Evolutionary conservation across 2,888 invertebrate species (phyloP), one percentile per base, ranked within the genome.

Genomic region (Scaptomyza flava): DNA sequence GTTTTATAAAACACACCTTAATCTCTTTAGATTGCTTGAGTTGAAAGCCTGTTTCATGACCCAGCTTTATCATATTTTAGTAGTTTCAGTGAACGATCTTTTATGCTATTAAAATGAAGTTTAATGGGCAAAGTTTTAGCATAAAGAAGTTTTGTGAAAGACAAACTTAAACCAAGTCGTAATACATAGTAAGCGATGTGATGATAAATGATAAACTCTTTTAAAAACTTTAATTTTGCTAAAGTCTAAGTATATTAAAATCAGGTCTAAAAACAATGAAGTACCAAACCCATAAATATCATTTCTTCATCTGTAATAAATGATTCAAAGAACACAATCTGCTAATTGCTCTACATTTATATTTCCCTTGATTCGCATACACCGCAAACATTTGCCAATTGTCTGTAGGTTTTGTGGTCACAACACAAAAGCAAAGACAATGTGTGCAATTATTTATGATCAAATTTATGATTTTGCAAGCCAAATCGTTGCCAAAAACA

Each of bases 391-490:
- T 50, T 58, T 72, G 59, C 47, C 54, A 75, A 66, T 60, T 72
- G 65, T 56, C 59, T 62, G 62, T 60, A 53, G 46, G 30, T 34
- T 56, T 63, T 56, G 17, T 43, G 61, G 60, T 45, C 60, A 68
- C 60, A 68, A 8, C 14, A 33, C 54, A 53, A 12, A 36, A 23
- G 14, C 36, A 38, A 38, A 63, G 45, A 54, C 36, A 59, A 48
- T 57, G 46, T 33, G 52, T 17, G 62, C 54, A 66, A 60, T 70
- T 75, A 71, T 71, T 75, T 67, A 61, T 61, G 54, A 68, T 59
- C 47, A 53, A 68, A 72, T 72, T 72, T 59, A 60, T 76, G 53
- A 27, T 59, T 61, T 53, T 48, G 33, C 27, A 9, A 41, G 41
- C 41, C 41, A 41, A 41, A 41, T 30, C 14, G 53, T 61, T 75